Base-by-base conservation (phyloP, 2,113 vertebrate species). In the Callithrix jacchus region DNA sequence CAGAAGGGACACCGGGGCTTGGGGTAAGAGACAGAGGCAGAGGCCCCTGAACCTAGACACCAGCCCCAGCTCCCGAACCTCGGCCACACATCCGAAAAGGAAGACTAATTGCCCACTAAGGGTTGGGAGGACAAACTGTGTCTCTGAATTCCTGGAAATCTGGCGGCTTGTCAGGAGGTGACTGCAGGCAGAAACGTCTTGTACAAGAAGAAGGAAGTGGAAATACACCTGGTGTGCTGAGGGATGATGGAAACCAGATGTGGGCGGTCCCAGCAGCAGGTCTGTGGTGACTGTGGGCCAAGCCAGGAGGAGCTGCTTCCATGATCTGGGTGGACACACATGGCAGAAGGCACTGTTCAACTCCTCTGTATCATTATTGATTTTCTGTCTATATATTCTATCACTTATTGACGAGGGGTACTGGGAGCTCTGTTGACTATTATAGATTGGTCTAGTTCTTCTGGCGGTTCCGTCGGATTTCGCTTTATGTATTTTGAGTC, bases 121-220 rank as follows among this genome's bases (percentile, higher is more conserved):
- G 42, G 85, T 13, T 17, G 13, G 8, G 71, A 25, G 25, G 40
- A 18, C 25, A 17, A 17, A 18, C 40, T n/a, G 77, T 40, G 52
- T 5, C 68, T 91, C 17, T 40, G 82, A 27, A 18, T n/a, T 79
- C 37, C 35, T 16, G n/a, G 42, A 1, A 18, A 18, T 35, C 14
- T 11, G 32, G 42, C 0, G 18, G 14, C 14, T 3, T 3, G 32
- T 3, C 54, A 40, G 64, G 42, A 54, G 68, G 32, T 47, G 2
- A 0, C 54, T 0, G 12, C 1, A 1, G 40, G 8, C 10, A 23
- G n/a, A 45, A 32, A 17, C 0, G 40, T 23, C n/a, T 18, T 3
- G 8, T 25, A 35, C 3, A 8, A 58, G 61, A 37, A 18, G 0
- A 0, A 25, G 52, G 64, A 23, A 5, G 35, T 4, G 7, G 68